Evolutionary conservation across 2,113 vertebrate species (phyloP), one percentile per base, ranked within the genome.

Genomic region (Phoxinus phoxinus): DNA sequence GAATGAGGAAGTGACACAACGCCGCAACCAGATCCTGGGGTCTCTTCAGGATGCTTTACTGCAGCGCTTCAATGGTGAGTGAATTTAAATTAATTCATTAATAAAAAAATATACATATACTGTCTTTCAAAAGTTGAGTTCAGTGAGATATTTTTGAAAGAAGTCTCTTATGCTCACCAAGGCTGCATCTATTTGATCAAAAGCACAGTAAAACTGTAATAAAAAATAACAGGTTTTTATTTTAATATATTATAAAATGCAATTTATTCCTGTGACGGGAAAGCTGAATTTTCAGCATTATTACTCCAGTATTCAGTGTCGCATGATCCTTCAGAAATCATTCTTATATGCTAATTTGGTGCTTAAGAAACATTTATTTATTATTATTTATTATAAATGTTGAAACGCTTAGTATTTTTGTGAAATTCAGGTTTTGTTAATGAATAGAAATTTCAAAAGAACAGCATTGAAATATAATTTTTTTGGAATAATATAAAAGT

Each of bases 21-120:
- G 94, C 61, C 96, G 96, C 87, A 92, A 92, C 88, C 95, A 93
- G 89, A 96, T 95, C 44, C 96, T 96, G 74, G 92, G 93, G 87
- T 90, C 87, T 88, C 93, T 99, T 75, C 97, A 98, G 87, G 96
- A 97, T 0, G 94, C 92, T 41, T 92, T 99, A 87, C 96, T 98
- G 92, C 95, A 96, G 75, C 94, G 94, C 88, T 97, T 98, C 88
- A 93, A 91, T 41, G 86, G 98, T 99, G 93, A 95, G 93, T 84
- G 0, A 77, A 59, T 58, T 59, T 58, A 37, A 37, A 51, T 51
- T 0, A 46, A 65, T 30, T 41, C 0, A 41, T 41, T 41, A 41
- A 41, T 41, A 41, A 2, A 41, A 10, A 65, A 27, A 69, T 69
- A 17, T 6, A n/a, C 23, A 6, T 25, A 59, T 51, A 51, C 48